These are phyloP conservation scores for Tyto alba DNA, from an alignment of 2,113 vertebrate genomes.

Conservation along the genomic window DNA sequence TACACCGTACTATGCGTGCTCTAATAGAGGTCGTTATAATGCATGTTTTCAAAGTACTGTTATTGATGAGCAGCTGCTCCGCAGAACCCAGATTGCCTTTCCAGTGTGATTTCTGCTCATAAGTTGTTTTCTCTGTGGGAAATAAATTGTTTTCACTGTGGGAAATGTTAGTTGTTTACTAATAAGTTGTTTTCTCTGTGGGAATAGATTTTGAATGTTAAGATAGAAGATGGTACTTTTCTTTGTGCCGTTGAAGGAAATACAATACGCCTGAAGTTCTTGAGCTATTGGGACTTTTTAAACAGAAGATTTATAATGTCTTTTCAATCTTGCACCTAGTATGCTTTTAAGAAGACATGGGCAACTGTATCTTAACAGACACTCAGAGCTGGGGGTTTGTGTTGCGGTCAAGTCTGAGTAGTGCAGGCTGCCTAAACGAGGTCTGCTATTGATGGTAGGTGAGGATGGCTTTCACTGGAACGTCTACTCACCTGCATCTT, in stretches of 20 bases:
- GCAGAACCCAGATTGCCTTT: conserved; percentile 40
- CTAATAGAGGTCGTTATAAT: background rate
- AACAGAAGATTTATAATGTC: background rate
- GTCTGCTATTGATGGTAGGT: background rate
- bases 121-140: conserved; percentile 54
- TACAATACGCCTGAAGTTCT: background rate
- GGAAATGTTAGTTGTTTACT: conserved; percentile 63
- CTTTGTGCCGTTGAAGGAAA: background rate
- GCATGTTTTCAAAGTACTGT: conserved; percentile 36
- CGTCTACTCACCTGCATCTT: background rate
- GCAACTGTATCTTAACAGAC: background rate
- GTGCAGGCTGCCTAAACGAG: background rate
- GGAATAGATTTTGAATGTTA: conserved; percentile 13
- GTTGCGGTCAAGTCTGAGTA: background rate
- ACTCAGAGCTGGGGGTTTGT: background rate
- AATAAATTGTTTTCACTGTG: conserved; percentile 67
- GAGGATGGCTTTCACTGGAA: background rate
- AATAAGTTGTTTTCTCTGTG: conserved; percentile 62
- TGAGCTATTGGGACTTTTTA: background rate
- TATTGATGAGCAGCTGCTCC: conserved; percentile 52
- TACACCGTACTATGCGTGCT: background rate
- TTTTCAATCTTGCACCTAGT: background rate
- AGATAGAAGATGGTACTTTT: background rate
- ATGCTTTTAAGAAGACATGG: background rate
- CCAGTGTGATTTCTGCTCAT: conserved; percentile 43